Percentiles rank a stretch among this genome's conserved stretches.
phyloP scores from a whole-genome alignment of 2,888 invertebrate species.

The Limnephilus marmoratus region DNA sequence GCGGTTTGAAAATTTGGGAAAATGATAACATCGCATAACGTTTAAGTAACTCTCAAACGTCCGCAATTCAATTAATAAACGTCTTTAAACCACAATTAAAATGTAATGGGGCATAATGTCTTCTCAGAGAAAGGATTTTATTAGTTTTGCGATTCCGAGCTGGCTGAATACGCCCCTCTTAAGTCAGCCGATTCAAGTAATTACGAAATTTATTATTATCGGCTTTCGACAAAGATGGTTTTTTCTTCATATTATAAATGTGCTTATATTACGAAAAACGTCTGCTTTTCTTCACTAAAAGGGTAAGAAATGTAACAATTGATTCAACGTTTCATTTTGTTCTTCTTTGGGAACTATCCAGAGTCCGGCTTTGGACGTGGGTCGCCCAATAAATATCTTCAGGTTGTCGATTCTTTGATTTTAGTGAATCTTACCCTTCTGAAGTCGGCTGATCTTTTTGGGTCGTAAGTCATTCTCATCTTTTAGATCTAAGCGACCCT shows the following conservation, averaged over 20 bases:
- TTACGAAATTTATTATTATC: not conserved
- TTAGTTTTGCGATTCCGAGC: not conserved
- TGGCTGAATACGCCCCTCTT: not conserved
- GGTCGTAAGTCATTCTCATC: no score
- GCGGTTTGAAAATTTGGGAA: not conserved
- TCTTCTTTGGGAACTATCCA: not conserved
- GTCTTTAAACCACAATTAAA: constrained; percentile 38
- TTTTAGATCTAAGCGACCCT: no score
- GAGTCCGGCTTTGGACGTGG: not conserved
- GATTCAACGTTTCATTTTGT: not conserved
- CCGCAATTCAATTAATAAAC: constrained; percentile 38
- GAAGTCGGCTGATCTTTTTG: no score
- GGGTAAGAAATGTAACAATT: not conserved
- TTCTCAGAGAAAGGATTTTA: constrained; percentile 12
- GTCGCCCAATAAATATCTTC: not conserved
- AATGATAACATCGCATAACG: constrained; percentile 9
- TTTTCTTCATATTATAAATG: not conserved
- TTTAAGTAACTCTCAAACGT: constrained; percentile 17
- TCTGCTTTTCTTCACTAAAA: not conserved
- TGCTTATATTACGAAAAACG: not conserved
- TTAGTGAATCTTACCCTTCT: not conserved
- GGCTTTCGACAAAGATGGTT: not conserved
- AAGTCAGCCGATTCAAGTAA: not conserved
- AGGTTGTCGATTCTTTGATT: not conserved
- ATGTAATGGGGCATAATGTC: constrained; percentile 32